Percentiles rank a stretch among this genome's conserved stretches.
Evolutionary conservation across 2,797 vertebrate species (phyloP).

Genomic region (Ciconia nigra): DNA sequence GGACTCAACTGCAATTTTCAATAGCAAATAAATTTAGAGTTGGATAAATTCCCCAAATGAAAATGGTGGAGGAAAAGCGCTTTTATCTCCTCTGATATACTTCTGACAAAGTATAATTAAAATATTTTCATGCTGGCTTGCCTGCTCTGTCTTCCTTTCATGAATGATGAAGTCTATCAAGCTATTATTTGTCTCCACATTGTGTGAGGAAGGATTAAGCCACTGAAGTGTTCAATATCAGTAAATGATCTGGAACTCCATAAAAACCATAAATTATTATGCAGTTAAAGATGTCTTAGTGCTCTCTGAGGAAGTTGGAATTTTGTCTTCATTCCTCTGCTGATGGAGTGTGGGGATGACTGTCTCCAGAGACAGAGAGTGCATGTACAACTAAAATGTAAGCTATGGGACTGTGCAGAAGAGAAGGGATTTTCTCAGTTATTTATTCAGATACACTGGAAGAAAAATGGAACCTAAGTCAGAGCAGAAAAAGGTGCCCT

Average conservation of each 20-base stretch:
- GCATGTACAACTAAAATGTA: not conserved
- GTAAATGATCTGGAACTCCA: conserved; percentile 41
- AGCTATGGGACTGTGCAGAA: not conserved
- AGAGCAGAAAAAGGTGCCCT: not conserved
- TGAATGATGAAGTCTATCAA: not conserved
- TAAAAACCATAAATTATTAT: conserved; percentile 40
- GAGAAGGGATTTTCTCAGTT: not conserved
- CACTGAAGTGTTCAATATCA: conserved; percentile 11
- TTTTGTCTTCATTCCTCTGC: not conserved
- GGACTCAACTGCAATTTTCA: not conserved
- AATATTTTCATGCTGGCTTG: conserved; percentile 43
- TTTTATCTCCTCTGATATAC: not conserved
- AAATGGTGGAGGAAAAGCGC: not conserved
- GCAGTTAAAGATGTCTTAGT: not conserved
- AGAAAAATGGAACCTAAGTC: not conserved
- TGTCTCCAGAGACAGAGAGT: not conserved
- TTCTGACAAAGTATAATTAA: conserved; percentile 50
- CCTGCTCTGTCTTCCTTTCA: not conserved
- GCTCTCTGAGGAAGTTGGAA: not conserved
- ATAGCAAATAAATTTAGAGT: not conserved
- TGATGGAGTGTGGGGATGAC: not conserved
- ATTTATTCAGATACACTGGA: not conserved
- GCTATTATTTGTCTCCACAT: conserved; percentile 8
- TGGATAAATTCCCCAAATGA: not conserved
- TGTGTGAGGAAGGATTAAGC: conserved; percentile 19